Conservation (phyloP, 2,113 vertebrate genomes). For the Lampris megalopsis region DNA sequence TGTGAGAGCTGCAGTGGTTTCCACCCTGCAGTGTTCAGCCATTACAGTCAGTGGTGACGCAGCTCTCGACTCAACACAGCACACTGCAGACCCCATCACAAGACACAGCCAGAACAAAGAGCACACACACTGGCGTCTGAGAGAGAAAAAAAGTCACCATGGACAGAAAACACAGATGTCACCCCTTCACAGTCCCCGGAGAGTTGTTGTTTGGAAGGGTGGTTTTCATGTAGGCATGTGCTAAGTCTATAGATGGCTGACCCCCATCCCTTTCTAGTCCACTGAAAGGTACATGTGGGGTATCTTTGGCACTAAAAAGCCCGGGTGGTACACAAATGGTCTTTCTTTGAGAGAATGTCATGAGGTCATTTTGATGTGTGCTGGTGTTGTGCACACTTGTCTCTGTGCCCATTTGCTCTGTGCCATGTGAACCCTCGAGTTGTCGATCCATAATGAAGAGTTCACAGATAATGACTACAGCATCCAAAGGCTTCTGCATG, state of each 20-base stretch:
- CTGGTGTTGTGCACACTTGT: neutral
- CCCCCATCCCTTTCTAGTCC: neutral
- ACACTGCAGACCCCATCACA: slow-evolving; percentile 73
- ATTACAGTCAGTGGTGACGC: slow-evolving; percentile 73
- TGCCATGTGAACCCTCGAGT: neutral
- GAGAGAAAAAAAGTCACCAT: slow-evolving; percentile 49
- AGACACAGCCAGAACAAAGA: slow-evolving; percentile 74
- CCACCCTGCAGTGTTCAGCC: slow-evolving; percentile 67
- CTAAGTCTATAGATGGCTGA: slow-evolving; percentile 4
- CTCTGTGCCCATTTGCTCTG: neutral
- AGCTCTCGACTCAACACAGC: slow-evolving; percentile 65
- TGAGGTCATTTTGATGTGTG: neutral
- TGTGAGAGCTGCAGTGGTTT: slow-evolving; percentile 55
- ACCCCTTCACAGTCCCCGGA: slow-evolving; percentile 18
- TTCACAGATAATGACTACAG: neutral
- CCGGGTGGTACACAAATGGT: slow-evolving; percentile 18
- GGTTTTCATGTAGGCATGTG: slow-evolving; percentile 2
- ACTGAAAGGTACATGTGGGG: neutral
- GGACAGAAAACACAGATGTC: slow-evolving; percentile 24
- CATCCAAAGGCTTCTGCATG: neutral
- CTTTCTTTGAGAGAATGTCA: neutral
- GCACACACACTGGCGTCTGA: slow-evolving; percentile 49
- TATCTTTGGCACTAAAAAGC: neutral
- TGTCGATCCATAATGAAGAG: neutral
- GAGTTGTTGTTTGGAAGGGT: slow-evolving; percentile 3